Evolutionary conservation across 2,113 vertebrate genomes (phyloP), one percentile per base, ranked within the genome.

Genomic region (Todiramphus saurophagus): DNA sequence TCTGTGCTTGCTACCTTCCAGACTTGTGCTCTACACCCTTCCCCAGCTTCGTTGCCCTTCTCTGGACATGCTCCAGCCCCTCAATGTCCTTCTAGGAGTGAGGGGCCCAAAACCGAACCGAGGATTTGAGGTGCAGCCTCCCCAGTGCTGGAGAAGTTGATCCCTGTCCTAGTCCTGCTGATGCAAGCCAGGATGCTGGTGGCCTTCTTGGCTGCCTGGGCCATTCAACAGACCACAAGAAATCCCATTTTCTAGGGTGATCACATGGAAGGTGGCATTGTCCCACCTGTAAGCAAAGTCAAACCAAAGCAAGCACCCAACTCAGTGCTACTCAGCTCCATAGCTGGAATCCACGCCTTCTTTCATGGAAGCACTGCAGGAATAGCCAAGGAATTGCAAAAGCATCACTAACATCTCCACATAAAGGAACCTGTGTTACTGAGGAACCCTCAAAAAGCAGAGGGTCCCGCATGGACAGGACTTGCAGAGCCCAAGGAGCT

Each of bases 341-440:
- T 30, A 48, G 58, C 19, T 33, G 37, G 51, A 13, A 31, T 78
- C 53, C 46, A 19, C 0, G 0, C 16, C 41, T 12, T 25, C 19
- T 21, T 56, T 15, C 64, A 35, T 0, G 1, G n/a, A 44, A 72
- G 35, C 10, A 8, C 39, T 4, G 1, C 0, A 0, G 33, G 18
- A 69, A 39, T 25, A 31, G 28, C 16, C 50, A 17, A 72, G 35
- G 62, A 30, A 48, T 6, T 11, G 33, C 25, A 64, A 70, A 58
- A 62, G 15, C 53, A 37, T 18, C 2, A 0, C 13, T 24, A 76
- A 10, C 21, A 28, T 24, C 13, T 72, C 39, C 51, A 18, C 1
- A 0, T 33, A 27, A 41, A 17, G 21, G 28, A 14, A 27, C 5
- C 44, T 69, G 25, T 23, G 31, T 33, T 39, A 4, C 43, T 28